Conservation (phyloP, 1,140 invertebrate genomes). For the Globodera ellingtonae region DNA sequence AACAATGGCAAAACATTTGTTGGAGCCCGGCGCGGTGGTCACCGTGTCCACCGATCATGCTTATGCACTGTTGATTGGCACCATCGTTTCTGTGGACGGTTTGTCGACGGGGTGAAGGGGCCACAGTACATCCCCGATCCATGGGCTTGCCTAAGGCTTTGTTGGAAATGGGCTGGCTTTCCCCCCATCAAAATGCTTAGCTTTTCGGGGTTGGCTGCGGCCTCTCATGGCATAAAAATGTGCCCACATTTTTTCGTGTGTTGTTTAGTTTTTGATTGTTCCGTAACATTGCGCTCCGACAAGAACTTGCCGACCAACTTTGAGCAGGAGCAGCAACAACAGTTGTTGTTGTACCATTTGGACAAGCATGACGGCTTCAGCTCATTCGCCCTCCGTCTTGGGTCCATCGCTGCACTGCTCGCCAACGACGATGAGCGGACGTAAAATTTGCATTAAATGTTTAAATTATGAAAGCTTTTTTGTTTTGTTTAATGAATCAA, state of each 20-base stretch:
- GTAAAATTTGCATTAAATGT: neutral
- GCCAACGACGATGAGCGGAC: conserved; percentile 8
- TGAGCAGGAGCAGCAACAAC: neutral
- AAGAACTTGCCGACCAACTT: conserved; percentile 11
- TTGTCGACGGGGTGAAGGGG: neutral
- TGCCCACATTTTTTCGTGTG: too few relatives aligned
- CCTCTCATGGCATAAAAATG: too few relatives aligned
- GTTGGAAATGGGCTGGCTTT: too few relatives aligned
- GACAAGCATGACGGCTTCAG: conserved; percentile 30
- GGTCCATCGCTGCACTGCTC: conserved; percentile 15
- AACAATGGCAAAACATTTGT: neutral
- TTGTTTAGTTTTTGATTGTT: neutral
- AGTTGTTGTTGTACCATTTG: conserved; percentile 6
- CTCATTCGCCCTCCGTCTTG: conserved; percentile 17
- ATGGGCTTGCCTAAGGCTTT: too few relatives aligned
- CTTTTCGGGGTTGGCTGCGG: too few relatives aligned
- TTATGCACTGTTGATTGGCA: conserved; percentile 19
- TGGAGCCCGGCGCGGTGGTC: conserved; percentile 14
- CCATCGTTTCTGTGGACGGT: conserved; percentile 16
- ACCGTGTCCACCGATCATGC: conserved; percentile 20
- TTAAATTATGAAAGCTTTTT: neutral
- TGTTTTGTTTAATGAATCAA: too few relatives aligned
- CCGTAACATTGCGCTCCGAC: conserved; percentile 11
- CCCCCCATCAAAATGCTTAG: too few relatives aligned
- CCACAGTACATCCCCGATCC: too few relatives aligned